Percentiles rank a stretch among this genome's conserved stretches.
Conservation (phyloP, 2,888 invertebrate genomes). For the Dicycla oo region DNA sequence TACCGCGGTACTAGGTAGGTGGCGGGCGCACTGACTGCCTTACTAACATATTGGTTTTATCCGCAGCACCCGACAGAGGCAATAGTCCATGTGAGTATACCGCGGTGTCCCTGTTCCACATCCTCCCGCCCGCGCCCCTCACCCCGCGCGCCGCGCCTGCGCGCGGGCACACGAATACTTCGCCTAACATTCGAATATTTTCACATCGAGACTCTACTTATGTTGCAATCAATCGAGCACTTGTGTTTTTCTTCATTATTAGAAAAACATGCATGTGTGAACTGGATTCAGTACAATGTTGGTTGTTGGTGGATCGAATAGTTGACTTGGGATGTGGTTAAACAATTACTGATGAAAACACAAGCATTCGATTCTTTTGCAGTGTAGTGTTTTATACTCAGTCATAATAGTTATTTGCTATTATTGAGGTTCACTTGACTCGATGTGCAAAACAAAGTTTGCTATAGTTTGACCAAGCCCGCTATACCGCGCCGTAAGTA, state of each 20-base stretch:
- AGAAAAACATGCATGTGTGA: not conserved
- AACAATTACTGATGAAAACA: not conserved
- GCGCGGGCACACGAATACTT: too few relatives aligned
- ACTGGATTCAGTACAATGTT: too few relatives aligned
- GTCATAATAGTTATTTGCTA: not conserved
- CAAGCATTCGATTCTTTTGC: constrained; percentile 7
- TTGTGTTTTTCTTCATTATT: not conserved
- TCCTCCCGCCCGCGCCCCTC: too few relatives aligned
- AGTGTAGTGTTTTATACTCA: not conserved
- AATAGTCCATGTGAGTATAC: constrained; percentile 96
- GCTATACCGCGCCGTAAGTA: too few relatives aligned
- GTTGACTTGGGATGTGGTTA: not conserved
- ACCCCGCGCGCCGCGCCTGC: too few relatives aligned
- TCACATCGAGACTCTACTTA: not conserved
- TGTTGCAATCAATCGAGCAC: constrained; percentile 1
- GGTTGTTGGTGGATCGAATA: not conserved
- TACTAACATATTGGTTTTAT: constrained; percentile 83
- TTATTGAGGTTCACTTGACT: not conserved
- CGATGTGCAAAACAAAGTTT: not conserved
- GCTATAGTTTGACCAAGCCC: too few relatives aligned
- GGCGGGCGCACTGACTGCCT: constrained; percentile 36
- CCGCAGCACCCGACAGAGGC: constrained; percentile 96
- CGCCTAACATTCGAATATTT: not conserved
- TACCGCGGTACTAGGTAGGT: constrained; percentile 20
- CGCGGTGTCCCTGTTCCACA: not conserved